Base-by-base conservation (phyloP, 2,888 invertebrate species). In the Unio delphinus region DNA sequence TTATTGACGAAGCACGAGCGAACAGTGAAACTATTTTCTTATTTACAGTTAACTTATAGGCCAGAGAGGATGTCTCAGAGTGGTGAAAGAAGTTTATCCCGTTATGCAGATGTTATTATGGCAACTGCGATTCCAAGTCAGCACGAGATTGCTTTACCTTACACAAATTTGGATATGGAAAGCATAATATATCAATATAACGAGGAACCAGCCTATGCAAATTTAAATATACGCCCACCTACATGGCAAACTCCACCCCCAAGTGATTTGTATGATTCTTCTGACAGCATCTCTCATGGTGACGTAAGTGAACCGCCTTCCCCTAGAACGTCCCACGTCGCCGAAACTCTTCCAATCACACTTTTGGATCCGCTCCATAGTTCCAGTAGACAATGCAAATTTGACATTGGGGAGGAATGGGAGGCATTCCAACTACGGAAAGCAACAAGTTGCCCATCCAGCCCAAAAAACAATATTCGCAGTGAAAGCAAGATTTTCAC, bases 371-470 rank as follows among this genome's bases (percentile, higher is more conserved):
- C 64, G 56, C 18, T 23, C 55, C 17, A 55, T 26, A 20, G 55
- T 55, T 18, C 55, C 55, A 73, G 73, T 55, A 67, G 73, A 62
- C 76, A 76, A 55, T 73, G 73, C 30, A 73, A 71, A 55, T 76
- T 76, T 55, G 76, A 74, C 17, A 82, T 83, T 11, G 80, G 81
- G 0, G 83, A 82, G 65, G 83, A 83, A 64, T 80, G 80, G 80
- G 83, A 83, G 71, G 69, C 77, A 23, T 76, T 81, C 62, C 75
- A 75, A 11, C 65, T 17, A 30, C 26, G 65, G 15, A 70, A 65
- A 57, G 72, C 75, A 15, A 59, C 67, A 1, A 81, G 78, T 34
- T 80, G 79, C 55, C 81, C 81, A 6, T 72, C 78, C 15, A 81
- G 74, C 20, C 79, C 79, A 11, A 72, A 72, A 20, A 56, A 56